Percentiles rank a stretch among this genome's conserved stretches.
Conservation (phyloP, 2,797 vertebrate genomes). For the Smutsia temminckii region DNA sequence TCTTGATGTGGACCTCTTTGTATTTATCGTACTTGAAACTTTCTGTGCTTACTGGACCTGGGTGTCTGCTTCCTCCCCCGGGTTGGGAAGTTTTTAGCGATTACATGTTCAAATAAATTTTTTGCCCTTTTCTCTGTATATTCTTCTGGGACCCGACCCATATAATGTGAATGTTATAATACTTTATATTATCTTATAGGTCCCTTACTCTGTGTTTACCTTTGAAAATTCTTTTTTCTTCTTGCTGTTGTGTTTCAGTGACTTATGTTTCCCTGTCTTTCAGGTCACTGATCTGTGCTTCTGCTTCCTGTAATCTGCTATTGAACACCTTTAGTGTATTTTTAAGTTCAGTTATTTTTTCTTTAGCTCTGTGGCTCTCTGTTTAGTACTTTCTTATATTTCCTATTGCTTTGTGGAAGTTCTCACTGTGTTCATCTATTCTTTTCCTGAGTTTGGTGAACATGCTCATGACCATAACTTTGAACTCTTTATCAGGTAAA, state of each 20-base stretch:
- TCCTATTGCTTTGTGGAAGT: neutral
- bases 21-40: neutral
- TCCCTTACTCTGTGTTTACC: neutral
- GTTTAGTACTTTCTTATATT: neutral
- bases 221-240: neutral
- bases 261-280: neutral
- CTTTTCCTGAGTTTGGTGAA: neutral
- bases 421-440: neutral
- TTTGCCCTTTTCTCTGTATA: neutral
- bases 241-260: neutral
- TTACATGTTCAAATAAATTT: neutral
- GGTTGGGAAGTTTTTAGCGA: neutral
- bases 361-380: neutral
- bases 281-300: neutral
- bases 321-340: neutral
- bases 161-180: neutral
- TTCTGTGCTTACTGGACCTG: neutral
- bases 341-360: neutral
- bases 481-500: neutral
- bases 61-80: neutral
- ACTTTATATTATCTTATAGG: neutral
- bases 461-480: neutral
- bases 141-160: neutral
- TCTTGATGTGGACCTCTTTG: neutral
- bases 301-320: neutral